Evolutionary conservation across 2,888 invertebrate genomes (phyloP).

Genomic region (Epicampocera succincta): DNA sequence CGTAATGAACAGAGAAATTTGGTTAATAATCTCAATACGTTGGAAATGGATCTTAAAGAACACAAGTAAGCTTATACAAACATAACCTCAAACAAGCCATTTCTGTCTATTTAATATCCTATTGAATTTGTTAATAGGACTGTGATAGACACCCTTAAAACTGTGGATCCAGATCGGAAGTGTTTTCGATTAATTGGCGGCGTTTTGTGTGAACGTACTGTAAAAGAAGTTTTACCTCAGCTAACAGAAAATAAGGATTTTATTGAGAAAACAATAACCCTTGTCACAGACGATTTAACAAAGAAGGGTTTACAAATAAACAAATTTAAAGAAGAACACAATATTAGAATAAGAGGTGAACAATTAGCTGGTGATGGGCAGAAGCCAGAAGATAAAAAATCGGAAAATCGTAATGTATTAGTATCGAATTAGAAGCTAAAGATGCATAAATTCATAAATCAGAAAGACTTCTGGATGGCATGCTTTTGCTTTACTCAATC

Average conservation of each 20-base stretch:
- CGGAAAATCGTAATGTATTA: slow-evolving; percentile 83
- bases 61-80: slow-evolving; percentile 88
- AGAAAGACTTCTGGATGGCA: neutral
- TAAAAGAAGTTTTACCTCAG: slow-evolving; percentile 94
- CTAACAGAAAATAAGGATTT: slow-evolving; percentile 90
- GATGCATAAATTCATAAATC: slow-evolving; percentile 18
- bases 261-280: slow-evolving; percentile 89
- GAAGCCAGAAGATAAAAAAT: slow-evolving; percentile 74
- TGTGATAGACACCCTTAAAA: slow-evolving; percentile 95
- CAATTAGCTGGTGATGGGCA: slow-evolving; percentile 80
- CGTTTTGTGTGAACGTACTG: slow-evolving; percentile 95
- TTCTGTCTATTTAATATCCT: slow-evolving; percentile 5
- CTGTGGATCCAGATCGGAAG: slow-evolving; percentile 91
- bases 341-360: slow-evolving; percentile 91
- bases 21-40: slow-evolving; percentile 93
- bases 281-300: slow-evolving; percentile 90
- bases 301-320: slow-evolving; percentile 95
- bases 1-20: slow-evolving; percentile 93
- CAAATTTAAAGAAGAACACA: slow-evolving; percentile 94
- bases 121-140: slow-evolving; percentile 84
- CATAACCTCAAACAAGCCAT: slow-evolving; percentile 74
- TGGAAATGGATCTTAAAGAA: slow-evolving; percentile 97
- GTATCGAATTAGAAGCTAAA: slow-evolving; percentile 79
- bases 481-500: slow-evolving; percentile 21
- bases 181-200: slow-evolving; percentile 97